Conservation (phyloP, 2,113 vertebrate genomes). For the Anhinga anhinga region DNA sequence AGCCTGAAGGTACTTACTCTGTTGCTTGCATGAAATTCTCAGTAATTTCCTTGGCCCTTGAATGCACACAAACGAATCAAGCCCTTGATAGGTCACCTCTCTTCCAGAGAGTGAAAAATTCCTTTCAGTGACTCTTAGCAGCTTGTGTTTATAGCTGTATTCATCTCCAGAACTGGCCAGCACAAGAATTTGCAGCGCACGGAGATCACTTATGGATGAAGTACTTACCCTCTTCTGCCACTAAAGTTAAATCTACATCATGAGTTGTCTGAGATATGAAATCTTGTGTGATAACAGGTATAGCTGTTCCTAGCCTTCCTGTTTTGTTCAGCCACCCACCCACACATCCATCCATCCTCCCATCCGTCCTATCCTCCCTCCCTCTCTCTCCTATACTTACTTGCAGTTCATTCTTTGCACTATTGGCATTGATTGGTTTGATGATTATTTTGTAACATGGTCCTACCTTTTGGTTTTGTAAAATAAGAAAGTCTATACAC, state of each 20-base stretch:
- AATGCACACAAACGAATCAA: background rate
- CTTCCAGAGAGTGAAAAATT: background rate
- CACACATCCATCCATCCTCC: background rate
- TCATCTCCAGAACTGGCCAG: background rate
- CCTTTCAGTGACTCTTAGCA: background rate
- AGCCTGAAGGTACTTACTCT: background rate
- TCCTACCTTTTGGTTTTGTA: slow-evolving; percentile 65
- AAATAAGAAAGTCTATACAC: slow-evolving; percentile 78
- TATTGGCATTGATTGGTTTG: slow-evolving; percentile 54
- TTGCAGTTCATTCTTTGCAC: slow-evolving; percentile 65
- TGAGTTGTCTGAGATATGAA: background rate
- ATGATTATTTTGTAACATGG: slow-evolving; percentile 68
- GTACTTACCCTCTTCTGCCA: background rate
- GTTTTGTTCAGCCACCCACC: background rate
- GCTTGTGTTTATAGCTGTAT: background rate
- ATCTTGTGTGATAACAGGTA: background rate
- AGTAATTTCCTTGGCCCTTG: background rate
- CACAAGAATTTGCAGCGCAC: background rate
- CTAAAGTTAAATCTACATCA: background rate
- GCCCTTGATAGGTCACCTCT: background rate
- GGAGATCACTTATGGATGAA: background rate
- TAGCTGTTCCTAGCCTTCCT: background rate
- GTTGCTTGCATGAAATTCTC: background rate
- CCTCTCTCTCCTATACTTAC: background rate
- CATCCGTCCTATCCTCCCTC: background rate